phyloP scores from a whole-genome alignment of 2,113 vertebrate genomes.

The Cyrtonyx montezumae region DNA sequence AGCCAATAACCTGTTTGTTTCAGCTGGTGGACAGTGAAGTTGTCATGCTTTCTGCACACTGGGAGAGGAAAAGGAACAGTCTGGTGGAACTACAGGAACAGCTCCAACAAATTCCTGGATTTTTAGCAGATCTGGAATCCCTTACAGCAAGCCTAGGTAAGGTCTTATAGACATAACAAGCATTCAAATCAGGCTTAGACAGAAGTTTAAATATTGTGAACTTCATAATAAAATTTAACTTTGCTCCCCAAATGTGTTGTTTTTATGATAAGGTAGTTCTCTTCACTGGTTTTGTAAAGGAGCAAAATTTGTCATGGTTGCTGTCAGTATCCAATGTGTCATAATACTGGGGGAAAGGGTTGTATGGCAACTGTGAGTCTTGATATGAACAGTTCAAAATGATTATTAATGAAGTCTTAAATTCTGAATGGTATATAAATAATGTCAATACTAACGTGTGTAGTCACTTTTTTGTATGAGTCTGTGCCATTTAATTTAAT shows the following conservation, averaged over 20 bases:
- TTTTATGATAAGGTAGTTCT: background rate
- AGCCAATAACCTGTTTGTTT: slow-evolving; percentile 22
- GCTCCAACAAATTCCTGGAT: slow-evolving; percentile 86
- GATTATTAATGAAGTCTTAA: background rate
- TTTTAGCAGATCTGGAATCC: slow-evolving; percentile 86
- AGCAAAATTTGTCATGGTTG: background rate
- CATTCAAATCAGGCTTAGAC: background rate
- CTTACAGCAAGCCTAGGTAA: slow-evolving; percentile 87
- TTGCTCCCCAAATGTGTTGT: background rate
- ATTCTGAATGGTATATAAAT: background rate
- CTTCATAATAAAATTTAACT: background rate
- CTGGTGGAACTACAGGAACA: slow-evolving; percentile 88
- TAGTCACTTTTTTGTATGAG: background rate
- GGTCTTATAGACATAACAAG: background rate
- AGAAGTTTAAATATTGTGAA: background rate
- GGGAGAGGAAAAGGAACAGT: slow-evolving; percentile 87
- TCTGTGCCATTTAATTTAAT: background rate
- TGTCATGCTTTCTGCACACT: slow-evolving; percentile 94
- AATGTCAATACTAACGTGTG: background rate
- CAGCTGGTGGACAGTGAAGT: slow-evolving; percentile 90
- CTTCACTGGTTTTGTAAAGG: background rate
- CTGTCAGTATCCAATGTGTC: background rate
- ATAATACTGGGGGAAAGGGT: background rate
- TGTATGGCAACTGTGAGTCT: background rate
- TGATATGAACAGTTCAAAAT: background rate